A percentile compares a stretch with the other conserved stretches of the same genome.
These are phyloP conservation scores for Drosophila busckii DNA, from an alignment of 1,140 invertebrate genomes.

Conservation along the genomic window DNA sequence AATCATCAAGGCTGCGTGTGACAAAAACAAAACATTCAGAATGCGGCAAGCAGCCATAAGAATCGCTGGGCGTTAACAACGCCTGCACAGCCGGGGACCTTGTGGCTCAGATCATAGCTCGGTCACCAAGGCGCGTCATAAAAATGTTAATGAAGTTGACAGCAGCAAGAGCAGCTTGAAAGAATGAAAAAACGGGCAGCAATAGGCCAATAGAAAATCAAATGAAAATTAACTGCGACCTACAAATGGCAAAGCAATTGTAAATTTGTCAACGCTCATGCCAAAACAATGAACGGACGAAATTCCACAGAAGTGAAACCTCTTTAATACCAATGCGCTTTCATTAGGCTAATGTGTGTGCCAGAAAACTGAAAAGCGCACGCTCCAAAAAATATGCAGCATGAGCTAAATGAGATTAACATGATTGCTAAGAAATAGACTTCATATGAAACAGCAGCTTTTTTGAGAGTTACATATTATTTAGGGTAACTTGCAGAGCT, in stretches of 20 bases:
- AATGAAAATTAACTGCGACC: constrained; percentile 71
- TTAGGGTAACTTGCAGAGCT: no score
- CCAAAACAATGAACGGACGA: constrained; percentile 10
- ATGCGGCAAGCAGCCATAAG: constrained; percentile 30
- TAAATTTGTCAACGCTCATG: constrained; percentile 40
- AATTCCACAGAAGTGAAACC: background rate
- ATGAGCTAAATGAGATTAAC: constrained; percentile 26
- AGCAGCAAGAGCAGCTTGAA: constrained; percentile 12
- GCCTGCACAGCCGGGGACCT: constrained; percentile 3
- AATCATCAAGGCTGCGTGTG: constrained; percentile 61
- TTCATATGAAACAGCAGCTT: no score
- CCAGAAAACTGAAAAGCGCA: constrained; percentile 31
- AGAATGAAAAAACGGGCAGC: constrained; percentile 17
- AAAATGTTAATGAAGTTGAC: constrained; percentile 74
- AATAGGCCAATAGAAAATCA: constrained; percentile 54
- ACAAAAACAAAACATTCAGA: constrained; percentile 13
- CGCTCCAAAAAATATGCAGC: constrained; percentile 18
- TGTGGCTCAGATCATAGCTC: constrained; percentile 50
- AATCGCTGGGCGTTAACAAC: constrained; percentile 16
- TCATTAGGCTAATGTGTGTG: constrained; percentile 46
- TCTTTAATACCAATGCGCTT: constrained; percentile 1
- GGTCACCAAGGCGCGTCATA: constrained; percentile 74
- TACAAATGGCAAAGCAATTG: constrained; percentile 38
- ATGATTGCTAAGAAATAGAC: constrained; percentile 27
- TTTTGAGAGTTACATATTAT: background rate